Evolutionary conservation across 2,113 vertebrate species (phyloP), one percentile per base, ranked within the genome.

Genomic region (Hydrochoerus hydrochaeris): DNA sequence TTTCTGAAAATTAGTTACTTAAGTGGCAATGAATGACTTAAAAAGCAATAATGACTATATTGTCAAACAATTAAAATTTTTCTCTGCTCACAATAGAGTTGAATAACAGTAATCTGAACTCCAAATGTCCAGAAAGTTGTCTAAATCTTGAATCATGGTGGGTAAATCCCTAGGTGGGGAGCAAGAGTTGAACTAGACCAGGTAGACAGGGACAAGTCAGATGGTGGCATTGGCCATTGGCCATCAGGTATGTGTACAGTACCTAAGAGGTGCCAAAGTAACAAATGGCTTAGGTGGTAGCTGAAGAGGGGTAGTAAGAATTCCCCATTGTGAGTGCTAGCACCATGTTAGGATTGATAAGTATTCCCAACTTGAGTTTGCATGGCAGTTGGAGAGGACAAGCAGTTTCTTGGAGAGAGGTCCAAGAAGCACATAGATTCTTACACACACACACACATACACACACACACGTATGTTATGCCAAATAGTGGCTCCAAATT

Each of bases 1-100:
- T 54, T 90, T 94, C 85, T 58, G 65, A 78, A 95, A 93, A 65
- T 46, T 2, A 88, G 32, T 94, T 82, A 82, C n/a, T 95, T 87
- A 73, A 13, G 81, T 88, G 32, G 17, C 14, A 88, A 54, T 41
- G 35, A 69, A 49, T 60, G 22, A 88, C 32, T 84, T 24, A 73
- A 84, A 88, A 71, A 60, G 28, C 84, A 83, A 90, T 84, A 92
- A 86, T 91, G 26, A 91, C 46, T 90, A 17, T 10, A 49, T 73
- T 87, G 30, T 85, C 58, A 63, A 88, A n/a, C 80, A 95, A 67
- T 32, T 52, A 41, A 57, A n/a, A 65, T 5, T 82, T 62, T 81
- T 73, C 57, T 93, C 67, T 63, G 32, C 83, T 80, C 63, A 90
- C 30, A 54, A 12, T 67, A 65, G 57, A 95, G 73, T 65, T 75